Evolutionary conservation across 2,797 vertebrate species (phyloP), one percentile per base, ranked within the genome.

Genomic region (Lepus townsendii): DNA sequence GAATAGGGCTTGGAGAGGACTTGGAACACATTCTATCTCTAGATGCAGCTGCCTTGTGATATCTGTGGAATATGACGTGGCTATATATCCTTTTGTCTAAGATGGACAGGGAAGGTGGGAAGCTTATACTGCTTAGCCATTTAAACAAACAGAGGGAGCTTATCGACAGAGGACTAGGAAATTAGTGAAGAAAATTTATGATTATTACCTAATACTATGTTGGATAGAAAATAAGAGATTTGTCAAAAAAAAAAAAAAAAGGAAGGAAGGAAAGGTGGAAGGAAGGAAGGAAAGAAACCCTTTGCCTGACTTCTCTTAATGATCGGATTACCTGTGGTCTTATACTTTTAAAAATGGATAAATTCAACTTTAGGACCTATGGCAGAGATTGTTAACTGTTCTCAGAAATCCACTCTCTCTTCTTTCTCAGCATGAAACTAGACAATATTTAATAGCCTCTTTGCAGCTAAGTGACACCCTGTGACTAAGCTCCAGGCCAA

Each of bases 321-420:
- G 80, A 69, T 83, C 72, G 85, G 73, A 78, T 88, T 91, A 76
- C 88, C 95, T 85, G 66, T 5, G 19, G 54, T 88, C 71, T 88
- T 88, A 54, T 35, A 88, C 85, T 42, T 83, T 91, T 82, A 91
- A 63, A 89, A 89, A 88, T 93, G 5, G 65, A 86, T 89, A 35
- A 83, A 38, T 89, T 24, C 20, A 32, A 95, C 69, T 78, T 93
- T 66, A 57, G 52, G 47, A 50, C 50, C 80, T 1, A 2, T 93
- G 80, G 69, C 69, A 73, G 78, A 93, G 90, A 93, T 13, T 69
- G 66, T 80, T 83, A 60, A 75, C 42, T 89, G 57, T 88, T 71
- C 80, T 84, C 47, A 71, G 54, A 93, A 95, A 91, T 63, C 1
- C 3, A 91, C 88, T 85, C 76, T 72, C 69, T 24, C 26, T 69